Evolutionary conservation across 2,888 invertebrate species (phyloP), one percentile per base, ranked within the genome.

Genomic region (Eulithis testata): DNA sequence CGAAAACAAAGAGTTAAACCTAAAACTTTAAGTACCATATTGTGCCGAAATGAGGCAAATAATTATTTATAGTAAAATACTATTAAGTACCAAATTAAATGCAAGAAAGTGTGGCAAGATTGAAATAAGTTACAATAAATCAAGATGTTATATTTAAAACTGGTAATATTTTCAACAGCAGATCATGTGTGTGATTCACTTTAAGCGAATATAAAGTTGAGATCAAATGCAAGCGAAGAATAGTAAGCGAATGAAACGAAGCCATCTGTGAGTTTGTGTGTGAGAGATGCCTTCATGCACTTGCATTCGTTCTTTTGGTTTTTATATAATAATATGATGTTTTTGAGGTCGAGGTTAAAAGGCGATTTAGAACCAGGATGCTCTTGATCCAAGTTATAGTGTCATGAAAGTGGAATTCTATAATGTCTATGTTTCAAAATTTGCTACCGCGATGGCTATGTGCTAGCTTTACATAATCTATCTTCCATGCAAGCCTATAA

Each of bases 91-190:
- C 76, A 75, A 78, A 82, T 79, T 88, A 88, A 89, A 89, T 88
- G 88, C 88, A 87, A 82, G 82, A 82, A 74, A 80, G 69, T 80
- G 87, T 87, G 89, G 89, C 89, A 89, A 90, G 89, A 87, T 74
- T 74, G 74, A 71, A 71, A 71, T 74, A 72, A 65, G 59, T 51
- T 55, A 67, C 51, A 61, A 21, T 36, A 52, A 49, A 64, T 52
- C 43, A 63, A 44, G 31, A 51, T 31, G 21, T 36, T 14, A 14
- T 14, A 14, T 47, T 40, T 40, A 40, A 14, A 47, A 14, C 45
- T 21, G 49, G 9, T 14, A 47, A 47, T 11, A 6, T 49, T 4
- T 21, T 49, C 4, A 49, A 49, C 9, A 47, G 14, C 7, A 47
- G 14, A 14, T 14, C 21, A 21, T 11, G 9, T 49, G 47, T 14